phyloP scores from a whole-genome alignment of 1,140 invertebrate genomes.

The Procambarus virginalis region DNA sequence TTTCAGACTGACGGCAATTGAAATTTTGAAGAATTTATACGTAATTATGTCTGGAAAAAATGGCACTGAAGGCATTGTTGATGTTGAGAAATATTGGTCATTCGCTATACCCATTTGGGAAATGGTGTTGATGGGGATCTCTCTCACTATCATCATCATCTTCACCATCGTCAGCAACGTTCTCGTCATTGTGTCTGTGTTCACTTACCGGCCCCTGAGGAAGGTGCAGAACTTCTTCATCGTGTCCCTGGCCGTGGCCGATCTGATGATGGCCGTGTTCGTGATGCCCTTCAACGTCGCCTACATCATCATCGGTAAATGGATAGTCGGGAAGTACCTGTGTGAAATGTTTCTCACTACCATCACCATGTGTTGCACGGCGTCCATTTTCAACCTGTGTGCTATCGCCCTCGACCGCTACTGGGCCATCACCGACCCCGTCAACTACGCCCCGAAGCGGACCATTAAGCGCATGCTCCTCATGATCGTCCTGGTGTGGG shows the following conservation, averaged over 20 bases:
- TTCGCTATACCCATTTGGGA: slow-evolving; percentile 78
- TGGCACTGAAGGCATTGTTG: no score
- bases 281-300: slow-evolving; percentile 97
- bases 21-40: no score
- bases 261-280: slow-evolving; percentile 94
- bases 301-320: slow-evolving; percentile 90
- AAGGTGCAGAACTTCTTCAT: slow-evolving; percentile 99
- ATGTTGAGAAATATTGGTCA: no score
- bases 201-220: slow-evolving; percentile 77
- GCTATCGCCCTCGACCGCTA: slow-evolving; percentile 95
- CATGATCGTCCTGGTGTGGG: slow-evolving; percentile 94
- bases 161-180: slow-evolving; percentile 94
- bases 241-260: slow-evolving; percentile 95
- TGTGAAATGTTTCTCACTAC: slow-evolving; percentile 98
- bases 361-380: slow-evolving; percentile 96
- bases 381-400: slow-evolving; percentile 96
- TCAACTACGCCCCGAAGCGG: slow-evolving; percentile 96
- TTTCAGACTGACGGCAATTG: no score
- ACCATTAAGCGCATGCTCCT: slow-evolving; percentile 92
- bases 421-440: slow-evolving; percentile 97
- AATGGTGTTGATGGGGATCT: slow-evolving; percentile 81
- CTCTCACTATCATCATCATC: slow-evolving; percentile 86
- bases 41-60: no score
- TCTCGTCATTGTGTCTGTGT: slow-evolving; percentile 91
- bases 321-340: slow-evolving; percentile 91